Evolutionary conservation across 2,797 vertebrate species (phyloP).

Genomic region (Smutsia temminckii): DNA sequence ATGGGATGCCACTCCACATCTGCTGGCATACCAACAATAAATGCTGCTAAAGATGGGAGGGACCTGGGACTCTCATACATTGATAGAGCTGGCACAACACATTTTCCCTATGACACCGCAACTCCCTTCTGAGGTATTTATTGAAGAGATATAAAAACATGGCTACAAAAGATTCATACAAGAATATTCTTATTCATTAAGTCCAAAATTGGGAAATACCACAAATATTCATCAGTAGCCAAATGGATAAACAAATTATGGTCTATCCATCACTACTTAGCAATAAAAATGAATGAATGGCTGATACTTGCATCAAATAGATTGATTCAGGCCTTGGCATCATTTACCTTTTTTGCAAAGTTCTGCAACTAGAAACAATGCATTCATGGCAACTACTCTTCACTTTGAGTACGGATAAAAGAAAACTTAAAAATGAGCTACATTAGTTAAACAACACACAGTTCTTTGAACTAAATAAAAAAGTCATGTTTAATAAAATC

Average conservation of each 20-base stretch:
- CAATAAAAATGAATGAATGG: background rate
- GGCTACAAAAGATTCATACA: background rate
- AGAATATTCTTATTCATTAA: background rate
- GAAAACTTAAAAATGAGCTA: background rate
- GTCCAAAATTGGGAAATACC: background rate
- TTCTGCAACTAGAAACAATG: background rate
- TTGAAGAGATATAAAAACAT: background rate
- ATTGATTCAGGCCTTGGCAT: background rate
- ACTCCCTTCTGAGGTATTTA: background rate
- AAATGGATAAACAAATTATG: background rate
- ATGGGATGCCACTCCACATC: background rate
- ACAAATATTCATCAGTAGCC: background rate
- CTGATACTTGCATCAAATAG: background rate
- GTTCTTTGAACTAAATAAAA: background rate
- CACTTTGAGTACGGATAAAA: background rate
- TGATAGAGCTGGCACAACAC: background rate
- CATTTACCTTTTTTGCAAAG: background rate
- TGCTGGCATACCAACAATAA: background rate
- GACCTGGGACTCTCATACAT: background rate
- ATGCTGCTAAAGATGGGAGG: background rate
- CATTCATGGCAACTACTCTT: background rate
- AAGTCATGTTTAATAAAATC: background rate
- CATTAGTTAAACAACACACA: background rate
- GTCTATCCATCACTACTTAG: background rate
- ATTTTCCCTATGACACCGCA: background rate